Evolutionary conservation across 2,113 vertebrate genomes (phyloP), one percentile per base, ranked within the genome.

Genomic region (Takifugu bimaculatus): DNA sequence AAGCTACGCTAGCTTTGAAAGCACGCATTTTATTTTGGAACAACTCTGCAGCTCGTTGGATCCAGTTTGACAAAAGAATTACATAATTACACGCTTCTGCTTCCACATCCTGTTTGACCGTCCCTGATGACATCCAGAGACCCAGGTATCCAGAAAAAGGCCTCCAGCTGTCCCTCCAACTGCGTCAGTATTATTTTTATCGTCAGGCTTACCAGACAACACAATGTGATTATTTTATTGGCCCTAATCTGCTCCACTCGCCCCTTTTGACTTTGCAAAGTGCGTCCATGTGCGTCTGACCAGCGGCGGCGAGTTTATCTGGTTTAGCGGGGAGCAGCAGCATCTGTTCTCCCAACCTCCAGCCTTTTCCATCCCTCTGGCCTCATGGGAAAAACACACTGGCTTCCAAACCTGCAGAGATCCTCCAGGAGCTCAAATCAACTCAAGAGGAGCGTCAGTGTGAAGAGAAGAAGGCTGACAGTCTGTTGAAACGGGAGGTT

Each of bases 331-430:
- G 87, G 85, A 87, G 73, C 70, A 48, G 71, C 75, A 89, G 85
- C 87, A 91, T 87, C 88, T 90, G 88, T 74, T 79, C 59, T 62
- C 72, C 85, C 87, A 88, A 89, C 79, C 75, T 64, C 70, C 63
- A 13, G 57, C 70, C 65, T 54, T 57, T 82, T 79, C 79, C 69
- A 51, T 45, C 77, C 73, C 75, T 74, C 42, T 2, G 71, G 72
- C 72, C 65, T 72, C 51, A 10, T 63, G 74, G 68, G 82, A 77
- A 68, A 75, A 85, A 75, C 52, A 45, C 15, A 12, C 32, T 56
- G 68, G 63, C 54, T 65, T 64, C 43, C 48, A 50, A 68, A 74
- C 69, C 72, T 57, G 15, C 20, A 7, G 58, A 29, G 44, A 14
- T 25, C 28, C 12, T 27, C 2, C 0, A 28, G 42, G 7, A 39